Conservation (phyloP, 2,888 invertebrate species). For the Silvanus unidentatus region DNA sequence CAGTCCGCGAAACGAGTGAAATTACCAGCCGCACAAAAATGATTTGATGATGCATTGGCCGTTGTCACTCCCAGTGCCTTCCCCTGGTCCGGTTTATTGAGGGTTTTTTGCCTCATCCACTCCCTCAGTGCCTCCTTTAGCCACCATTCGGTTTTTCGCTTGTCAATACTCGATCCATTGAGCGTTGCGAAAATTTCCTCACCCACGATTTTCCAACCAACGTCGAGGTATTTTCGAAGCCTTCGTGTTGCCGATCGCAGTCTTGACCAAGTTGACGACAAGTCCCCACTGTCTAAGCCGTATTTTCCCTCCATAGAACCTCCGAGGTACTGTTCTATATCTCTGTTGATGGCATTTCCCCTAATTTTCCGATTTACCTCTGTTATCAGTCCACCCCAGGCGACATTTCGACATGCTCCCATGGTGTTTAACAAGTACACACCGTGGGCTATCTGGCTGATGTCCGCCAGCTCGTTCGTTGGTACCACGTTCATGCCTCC, state of each 20-base stretch:
- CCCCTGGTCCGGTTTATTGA: conserved; percentile 29
- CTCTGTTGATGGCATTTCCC: conserved; percentile 9
- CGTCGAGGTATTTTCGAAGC: background rate
- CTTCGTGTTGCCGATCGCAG: conserved; percentile 22
- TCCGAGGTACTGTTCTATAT: conserved; percentile 19
- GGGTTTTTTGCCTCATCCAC: conserved; percentile 16
- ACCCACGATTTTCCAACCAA: no score
- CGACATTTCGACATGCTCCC: conserved; percentile 18
- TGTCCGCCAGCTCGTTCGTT: conserved; percentile 29
- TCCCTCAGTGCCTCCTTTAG: no score
- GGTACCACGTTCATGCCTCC: conserved; percentile 33
- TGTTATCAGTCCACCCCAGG: conserved; percentile 17
- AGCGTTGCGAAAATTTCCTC: no score
- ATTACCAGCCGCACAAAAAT: conserved; percentile 27
- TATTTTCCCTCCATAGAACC: background rate
- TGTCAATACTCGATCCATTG: no score
- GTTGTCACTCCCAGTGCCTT: conserved; percentile 23
- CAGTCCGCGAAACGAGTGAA: conserved; percentile 38
- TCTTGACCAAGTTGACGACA: conserved; percentile 21
- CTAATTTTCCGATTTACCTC: conserved; percentile 18
- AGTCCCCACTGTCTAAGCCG: conserved; percentile 6
- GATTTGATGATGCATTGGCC: conserved; percentile 19
- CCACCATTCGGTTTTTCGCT: no score
- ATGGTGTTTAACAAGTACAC: conserved; percentile 29
- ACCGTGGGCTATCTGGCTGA: conserved; percentile 19